These are phyloP conservation scores for Esperia sulphurella DNA, from an alignment of 2,888 invertebrate genomes.

Conservation along the genomic window DNA sequence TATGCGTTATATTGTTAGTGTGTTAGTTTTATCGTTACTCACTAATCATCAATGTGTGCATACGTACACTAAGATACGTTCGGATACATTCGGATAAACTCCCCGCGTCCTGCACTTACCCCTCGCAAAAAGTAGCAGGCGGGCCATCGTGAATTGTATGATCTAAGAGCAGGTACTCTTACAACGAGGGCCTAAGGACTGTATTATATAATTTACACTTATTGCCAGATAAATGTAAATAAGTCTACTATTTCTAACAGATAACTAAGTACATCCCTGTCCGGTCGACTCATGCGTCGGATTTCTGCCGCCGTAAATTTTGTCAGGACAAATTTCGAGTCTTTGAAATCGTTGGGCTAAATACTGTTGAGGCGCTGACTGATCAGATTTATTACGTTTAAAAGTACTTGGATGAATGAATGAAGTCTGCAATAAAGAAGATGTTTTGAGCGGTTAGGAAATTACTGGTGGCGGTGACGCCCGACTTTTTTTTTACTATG, in stretches of 20 bases:
- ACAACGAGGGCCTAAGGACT: too few relatives aligned
- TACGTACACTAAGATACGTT: too few relatives aligned
- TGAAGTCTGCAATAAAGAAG: constrained; percentile 28
- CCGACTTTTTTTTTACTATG: not conserved
- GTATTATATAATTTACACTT: too few relatives aligned
- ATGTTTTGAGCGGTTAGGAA: constrained; percentile 31
- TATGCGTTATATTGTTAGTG: too few relatives aligned
- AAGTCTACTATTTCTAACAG: not conserved
- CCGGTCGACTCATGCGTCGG: constrained; percentile 13
- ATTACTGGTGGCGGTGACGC: constrained; percentile 18
- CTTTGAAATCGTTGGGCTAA: constrained; percentile 60
- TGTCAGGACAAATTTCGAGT: constrained; percentile 72
- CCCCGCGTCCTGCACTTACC: too few relatives aligned
- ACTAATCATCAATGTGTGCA: too few relatives aligned
- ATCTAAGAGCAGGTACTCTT: too few relatives aligned
- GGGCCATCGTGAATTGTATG: too few relatives aligned
- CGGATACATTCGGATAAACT: too few relatives aligned
- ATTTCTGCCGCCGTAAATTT: constrained; percentile 59
- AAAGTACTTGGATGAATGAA: constrained; percentile 38
- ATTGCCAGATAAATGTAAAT: too few relatives aligned
- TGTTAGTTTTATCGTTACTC: too few relatives aligned
- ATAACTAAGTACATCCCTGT: not conserved
- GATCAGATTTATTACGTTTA: constrained; percentile 61
- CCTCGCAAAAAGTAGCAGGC: too few relatives aligned
- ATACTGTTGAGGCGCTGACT: constrained; percentile 43